phyloP scores from a whole-genome alignment of 1,140 invertebrate genomes.

The Microvelia longipes region DNA sequence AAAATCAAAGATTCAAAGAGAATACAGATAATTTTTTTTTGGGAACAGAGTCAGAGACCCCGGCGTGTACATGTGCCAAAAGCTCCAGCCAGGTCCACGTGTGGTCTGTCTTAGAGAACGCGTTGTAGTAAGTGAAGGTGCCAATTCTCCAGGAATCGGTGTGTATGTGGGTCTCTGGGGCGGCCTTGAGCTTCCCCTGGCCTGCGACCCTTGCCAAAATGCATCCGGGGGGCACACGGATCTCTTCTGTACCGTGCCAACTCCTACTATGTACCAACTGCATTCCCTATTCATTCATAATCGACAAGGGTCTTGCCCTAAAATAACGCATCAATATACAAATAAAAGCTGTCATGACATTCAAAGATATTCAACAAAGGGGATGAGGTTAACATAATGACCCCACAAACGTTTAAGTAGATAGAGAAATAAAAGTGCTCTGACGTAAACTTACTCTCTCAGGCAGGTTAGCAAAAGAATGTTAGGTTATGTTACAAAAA shows the following conservation, averaged over 20 bases:
- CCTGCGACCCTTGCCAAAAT: not conserved
- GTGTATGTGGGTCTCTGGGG: not conserved
- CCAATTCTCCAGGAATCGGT: not conserved
- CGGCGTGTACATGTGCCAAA: not conserved
- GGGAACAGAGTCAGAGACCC: not conserved
- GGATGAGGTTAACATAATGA: no score
- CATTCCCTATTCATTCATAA: not conserved
- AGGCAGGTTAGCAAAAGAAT: no score
- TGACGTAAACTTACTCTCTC: no score
- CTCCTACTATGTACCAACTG: not conserved
- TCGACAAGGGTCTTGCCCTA: not conserved
- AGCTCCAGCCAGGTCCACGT: not conserved
- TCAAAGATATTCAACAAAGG: no score
- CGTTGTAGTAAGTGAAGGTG: not conserved
- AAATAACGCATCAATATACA: no score
- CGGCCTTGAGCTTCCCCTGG: not conserved
- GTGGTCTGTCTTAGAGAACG: not conserved
- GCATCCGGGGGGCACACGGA: not conserved
- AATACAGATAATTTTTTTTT: no score
- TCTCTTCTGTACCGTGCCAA: not conserved
- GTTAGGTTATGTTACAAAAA: no score
- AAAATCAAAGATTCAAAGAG: no score
- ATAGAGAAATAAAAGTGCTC: no score
- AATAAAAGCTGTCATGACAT: no score
- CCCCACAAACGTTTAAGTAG: no score